Percentiles rank a stretch among this genome's conserved stretches.
Conservation (phyloP, 2,888 invertebrate genomes). For the Sesia apiformis region DNA sequence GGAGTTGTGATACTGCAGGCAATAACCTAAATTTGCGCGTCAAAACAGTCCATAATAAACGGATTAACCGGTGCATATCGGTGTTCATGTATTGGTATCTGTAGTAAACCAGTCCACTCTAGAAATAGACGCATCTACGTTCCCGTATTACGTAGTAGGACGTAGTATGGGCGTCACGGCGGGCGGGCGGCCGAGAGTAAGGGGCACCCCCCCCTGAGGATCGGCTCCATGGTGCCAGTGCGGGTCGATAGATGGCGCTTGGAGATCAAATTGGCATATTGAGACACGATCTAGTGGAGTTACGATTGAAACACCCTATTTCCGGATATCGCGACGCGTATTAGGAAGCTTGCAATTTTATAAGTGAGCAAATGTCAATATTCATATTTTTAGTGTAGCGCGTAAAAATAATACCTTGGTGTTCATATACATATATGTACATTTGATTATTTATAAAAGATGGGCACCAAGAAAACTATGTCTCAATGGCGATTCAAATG, state of each 20-base stretch:
- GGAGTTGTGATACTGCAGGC: too few relatives aligned
- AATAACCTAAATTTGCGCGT: neutral
- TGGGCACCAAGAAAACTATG: too few relatives aligned
- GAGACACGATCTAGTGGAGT: constrained; percentile 38
- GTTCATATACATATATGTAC: too few relatives aligned
- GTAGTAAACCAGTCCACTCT: constrained; percentile 33
- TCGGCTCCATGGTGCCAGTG: constrained; percentile 18
- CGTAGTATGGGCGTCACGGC: constrained; percentile 31
- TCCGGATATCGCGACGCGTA: neutral
- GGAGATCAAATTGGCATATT: constrained; percentile 54
- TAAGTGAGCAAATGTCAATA: neutral
- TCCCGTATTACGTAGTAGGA: constrained; percentile 35
- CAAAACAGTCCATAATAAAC: too few relatives aligned
- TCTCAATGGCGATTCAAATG: too few relatives aligned
- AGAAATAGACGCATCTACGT: constrained; percentile 39
- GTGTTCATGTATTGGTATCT: constrained; percentile 13
- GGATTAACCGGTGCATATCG: too few relatives aligned
- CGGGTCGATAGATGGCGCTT: constrained; percentile 53
- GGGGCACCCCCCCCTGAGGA: constrained; percentile 3
- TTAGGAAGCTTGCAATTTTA: neutral
- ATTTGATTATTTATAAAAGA: too few relatives aligned
- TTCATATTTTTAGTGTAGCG: neutral
- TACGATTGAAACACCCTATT: constrained; percentile 31
- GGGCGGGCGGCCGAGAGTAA: constrained; percentile 10
- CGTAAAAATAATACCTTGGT: too few relatives aligned